These are phyloP conservation scores for Polymixis flavicincta DNA, from an alignment of 2,888 invertebrate genomes.

Conservation along the genomic window DNA sequence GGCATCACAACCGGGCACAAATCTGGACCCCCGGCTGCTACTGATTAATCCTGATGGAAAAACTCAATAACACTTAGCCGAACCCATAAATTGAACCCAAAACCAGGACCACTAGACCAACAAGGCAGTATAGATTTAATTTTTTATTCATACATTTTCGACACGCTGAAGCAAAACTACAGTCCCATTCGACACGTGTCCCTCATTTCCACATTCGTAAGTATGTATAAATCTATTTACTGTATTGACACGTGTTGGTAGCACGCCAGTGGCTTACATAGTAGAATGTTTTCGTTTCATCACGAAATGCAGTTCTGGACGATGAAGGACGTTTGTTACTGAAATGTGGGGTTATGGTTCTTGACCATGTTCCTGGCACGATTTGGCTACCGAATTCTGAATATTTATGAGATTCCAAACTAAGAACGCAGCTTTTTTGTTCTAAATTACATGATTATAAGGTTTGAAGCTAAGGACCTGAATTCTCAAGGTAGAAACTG, in stretches of 20 bases:
- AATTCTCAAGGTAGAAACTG: neutral
- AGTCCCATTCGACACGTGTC: constrained; percentile 11
- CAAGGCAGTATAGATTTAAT: neutral
- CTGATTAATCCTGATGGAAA: neutral
- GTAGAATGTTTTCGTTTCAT: constrained; percentile 18
- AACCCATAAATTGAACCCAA: too few relatives aligned
- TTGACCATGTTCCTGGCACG: neutral
- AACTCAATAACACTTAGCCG: neutral
- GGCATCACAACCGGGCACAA: too few relatives aligned
- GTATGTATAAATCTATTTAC: constrained; percentile 35
- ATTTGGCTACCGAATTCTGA: neutral
- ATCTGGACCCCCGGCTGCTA: too few relatives aligned
- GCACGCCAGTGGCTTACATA: constrained; percentile 38
- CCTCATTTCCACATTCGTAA: constrained; percentile 11
- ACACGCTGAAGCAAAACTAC: neutral
- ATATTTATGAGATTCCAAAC: neutral
- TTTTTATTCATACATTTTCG: neutral
- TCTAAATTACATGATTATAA: too few relatives aligned
- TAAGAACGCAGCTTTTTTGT: neutral
- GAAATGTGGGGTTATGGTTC: constrained; percentile 17
- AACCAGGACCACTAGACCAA: neutral
- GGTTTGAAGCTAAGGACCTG: neutral
- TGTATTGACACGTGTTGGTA: constrained; percentile 52
- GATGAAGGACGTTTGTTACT: constrained; percentile 20
- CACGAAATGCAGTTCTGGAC: constrained; percentile 25